phyloP scores from a whole-genome alignment of 92 coral and sea anemone genomes.

The Metridium senile region DNA sequence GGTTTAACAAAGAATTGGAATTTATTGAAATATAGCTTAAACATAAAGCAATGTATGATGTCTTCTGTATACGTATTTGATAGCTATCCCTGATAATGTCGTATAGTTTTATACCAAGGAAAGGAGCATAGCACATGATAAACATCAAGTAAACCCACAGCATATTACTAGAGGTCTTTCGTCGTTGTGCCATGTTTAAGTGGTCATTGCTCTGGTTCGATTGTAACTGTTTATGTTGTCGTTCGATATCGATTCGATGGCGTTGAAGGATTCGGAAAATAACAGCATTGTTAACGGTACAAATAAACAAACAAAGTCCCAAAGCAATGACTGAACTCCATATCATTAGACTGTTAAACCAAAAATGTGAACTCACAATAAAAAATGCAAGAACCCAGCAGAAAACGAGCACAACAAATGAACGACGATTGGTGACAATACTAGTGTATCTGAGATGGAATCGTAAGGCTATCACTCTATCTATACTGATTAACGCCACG shows the following conservation, averaged over 20 bases:
- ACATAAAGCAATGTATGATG: not conserved
- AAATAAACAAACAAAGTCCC: not conserved
- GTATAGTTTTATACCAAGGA: not conserved
- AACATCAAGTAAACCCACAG: slow-evolving; percentile 11
- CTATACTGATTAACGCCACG: not conserved
- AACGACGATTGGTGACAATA: not conserved
- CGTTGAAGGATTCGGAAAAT: slow-evolving; percentile 2
- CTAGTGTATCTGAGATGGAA: not conserved
- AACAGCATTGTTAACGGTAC: slow-evolving; percentile 2
- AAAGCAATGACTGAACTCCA: not conserved
- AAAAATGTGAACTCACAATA: not conserved
- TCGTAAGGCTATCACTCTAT: not conserved
- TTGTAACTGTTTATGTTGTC: slow-evolving; percentile 1
- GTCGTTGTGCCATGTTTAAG: not conserved
- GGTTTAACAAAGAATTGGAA: slow-evolving; percentile 11
- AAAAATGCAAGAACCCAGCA: not conserved
- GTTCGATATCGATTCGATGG: slow-evolving; percentile 2
- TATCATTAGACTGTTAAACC: not conserved
- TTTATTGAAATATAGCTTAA: not conserved
- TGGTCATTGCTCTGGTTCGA: not conserved
- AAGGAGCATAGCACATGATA: slow-evolving; percentile 1
- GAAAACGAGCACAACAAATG: not conserved
- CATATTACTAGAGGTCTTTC: slow-evolving; percentile 3
- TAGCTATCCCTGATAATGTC: not conserved
- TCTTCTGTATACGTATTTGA: not conserved